Percentiles rank a stretch among this genome's conserved stretches.
phyloP scores from a whole-genome alignment of 2,113 vertebrate genomes.

The Phrynosoma blainvillii region DNA sequence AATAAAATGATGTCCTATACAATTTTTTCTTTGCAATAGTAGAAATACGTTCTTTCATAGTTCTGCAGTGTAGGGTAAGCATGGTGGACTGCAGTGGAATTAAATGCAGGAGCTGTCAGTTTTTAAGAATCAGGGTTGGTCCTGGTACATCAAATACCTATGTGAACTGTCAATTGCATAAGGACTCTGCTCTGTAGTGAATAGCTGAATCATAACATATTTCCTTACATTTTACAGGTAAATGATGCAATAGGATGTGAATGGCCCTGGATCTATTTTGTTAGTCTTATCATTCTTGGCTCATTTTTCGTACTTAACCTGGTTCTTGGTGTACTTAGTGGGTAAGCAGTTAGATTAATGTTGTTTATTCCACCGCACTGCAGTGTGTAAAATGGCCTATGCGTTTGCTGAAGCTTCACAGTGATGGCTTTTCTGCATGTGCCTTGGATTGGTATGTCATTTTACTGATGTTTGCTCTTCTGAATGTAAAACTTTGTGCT shows the following conservation, averaged over 20 bases:
- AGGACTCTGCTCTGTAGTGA: slow-evolving; percentile 74
- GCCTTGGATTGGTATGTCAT: slow-evolving; percentile 68
- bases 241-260: slow-evolving; percentile 97
- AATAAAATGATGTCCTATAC: neutral
- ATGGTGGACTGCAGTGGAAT: neutral
- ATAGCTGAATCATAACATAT: slow-evolving; percentile 80
- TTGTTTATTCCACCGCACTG: slow-evolving; percentile 67
- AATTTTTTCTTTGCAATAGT: neutral
- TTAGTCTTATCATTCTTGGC: slow-evolving; percentile 99
- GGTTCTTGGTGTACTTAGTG: slow-evolving; percentile 99
- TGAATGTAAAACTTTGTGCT: slow-evolving; percentile 68
- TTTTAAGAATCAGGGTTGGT: neutral
- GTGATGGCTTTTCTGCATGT: slow-evolving; percentile 75
- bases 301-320: slow-evolving; percentile 99
- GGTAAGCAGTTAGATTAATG: slow-evolving; percentile 89
- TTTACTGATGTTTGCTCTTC: slow-evolving; percentile 72
- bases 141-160: slow-evolving; percentile 40
- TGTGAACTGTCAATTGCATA: slow-evolving; percentile 77
- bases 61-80: neutral
- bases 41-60: neutral
- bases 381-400: slow-evolving; percentile 71
- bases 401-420: slow-evolving; percentile 70
- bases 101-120: neutral
- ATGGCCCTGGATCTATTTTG: slow-evolving; percentile 99
- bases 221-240: slow-evolving; percentile 87